Conservation (phyloP, 2,113 vertebrate genomes). For the Odontesthes bonariensis region DNA sequence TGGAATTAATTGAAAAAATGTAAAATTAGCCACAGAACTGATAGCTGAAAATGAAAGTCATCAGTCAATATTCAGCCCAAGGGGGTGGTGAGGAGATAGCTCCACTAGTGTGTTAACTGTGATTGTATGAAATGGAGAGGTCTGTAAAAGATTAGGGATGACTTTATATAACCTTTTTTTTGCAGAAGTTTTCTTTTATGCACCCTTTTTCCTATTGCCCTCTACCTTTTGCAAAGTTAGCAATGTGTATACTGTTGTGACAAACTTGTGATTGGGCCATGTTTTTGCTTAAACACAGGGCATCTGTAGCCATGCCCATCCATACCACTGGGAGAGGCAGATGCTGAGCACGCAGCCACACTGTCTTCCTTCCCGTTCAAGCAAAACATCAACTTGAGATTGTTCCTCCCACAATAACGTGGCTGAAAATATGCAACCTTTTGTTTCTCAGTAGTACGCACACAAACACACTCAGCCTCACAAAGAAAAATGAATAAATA, state of each 20-base stretch:
- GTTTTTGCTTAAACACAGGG: conserved; percentile 34
- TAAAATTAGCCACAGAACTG: conserved; percentile 73
- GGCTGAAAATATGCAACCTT: conserved; percentile 13
- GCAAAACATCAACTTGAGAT: conserved; percentile 33
- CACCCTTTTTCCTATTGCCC: too few species aligned
- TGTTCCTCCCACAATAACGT: conserved; percentile 11
- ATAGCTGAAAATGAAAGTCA: conserved; percentile 75
- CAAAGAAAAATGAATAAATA: not conserved
- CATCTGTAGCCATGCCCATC: too few species aligned
- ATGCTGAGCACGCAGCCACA: conserved; percentile 25
- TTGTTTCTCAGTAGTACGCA: conserved; percentile 35
- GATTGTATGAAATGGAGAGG: conserved; percentile 27
- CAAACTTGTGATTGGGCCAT: conserved; percentile 54
- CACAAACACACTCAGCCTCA: conserved; percentile 12
- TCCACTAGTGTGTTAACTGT: conserved; percentile 28
- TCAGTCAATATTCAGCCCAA: conserved; percentile 67
- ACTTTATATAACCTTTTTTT: conserved; percentile 18
- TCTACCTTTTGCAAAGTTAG: not conserved
- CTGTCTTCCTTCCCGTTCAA: conserved; percentile 24
- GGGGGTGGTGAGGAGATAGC: conserved; percentile 40
- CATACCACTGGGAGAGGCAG: conserved; percentile 30
- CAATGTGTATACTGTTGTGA: conserved; percentile 17
- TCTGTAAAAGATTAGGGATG: conserved; percentile 11
- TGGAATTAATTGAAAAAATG: conserved; percentile 68
- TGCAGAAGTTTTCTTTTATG: not conserved